These are phyloP conservation scores for Lasioglossum vierecki DNA, from an alignment of 2,888 invertebrate species.

Conservation along the genomic window DNA sequence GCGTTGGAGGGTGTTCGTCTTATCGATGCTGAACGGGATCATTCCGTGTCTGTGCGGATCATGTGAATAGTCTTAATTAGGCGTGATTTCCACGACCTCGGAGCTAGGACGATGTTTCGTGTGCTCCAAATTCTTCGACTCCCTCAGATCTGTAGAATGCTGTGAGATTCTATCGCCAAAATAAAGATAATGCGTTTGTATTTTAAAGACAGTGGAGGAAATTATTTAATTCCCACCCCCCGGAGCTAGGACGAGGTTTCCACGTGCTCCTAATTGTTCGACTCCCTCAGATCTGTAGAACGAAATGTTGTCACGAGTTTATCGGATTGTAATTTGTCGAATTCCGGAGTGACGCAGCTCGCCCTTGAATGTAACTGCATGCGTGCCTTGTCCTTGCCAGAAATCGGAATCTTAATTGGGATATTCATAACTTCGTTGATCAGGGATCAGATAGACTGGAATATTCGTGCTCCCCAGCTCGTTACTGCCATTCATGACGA, in stretches of 20 bases:
- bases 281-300: not conserved
- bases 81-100: no score
- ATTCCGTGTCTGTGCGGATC: no score
- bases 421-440: not conserved
- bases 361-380: not conserved
- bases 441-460: not conserved
- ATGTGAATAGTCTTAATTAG: no score
- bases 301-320: not conserved
- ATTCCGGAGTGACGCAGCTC: not conserved
- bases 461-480: not conserved
- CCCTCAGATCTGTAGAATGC: not conserved
- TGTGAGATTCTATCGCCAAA: not conserved
- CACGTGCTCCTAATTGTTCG: no score
- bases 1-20: no score
- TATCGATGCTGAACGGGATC: no score
- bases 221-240: no score
- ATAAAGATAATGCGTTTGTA: not conserved
- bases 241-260: no score
- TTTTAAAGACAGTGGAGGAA: not conserved
- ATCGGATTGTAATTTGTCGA: not conserved
- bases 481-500: not conserved
- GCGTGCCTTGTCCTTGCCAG: not conserved
- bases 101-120: no score
- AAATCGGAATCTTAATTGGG: constrained; percentile 21
- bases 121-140: no score